phyloP scores from a whole-genome alignment of 2,888 invertebrate genomes.

The Allygus modestus region DNA sequence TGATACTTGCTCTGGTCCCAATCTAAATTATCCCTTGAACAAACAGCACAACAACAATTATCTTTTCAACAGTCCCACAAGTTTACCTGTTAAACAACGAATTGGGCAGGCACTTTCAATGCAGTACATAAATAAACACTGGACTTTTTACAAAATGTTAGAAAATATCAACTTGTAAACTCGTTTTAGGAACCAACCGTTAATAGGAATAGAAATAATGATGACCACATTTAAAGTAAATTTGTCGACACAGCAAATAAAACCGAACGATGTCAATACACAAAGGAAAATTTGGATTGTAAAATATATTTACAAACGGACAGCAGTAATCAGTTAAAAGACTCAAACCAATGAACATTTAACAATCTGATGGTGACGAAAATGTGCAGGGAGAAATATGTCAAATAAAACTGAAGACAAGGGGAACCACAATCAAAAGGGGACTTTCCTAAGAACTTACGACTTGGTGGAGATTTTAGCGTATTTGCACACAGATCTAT shows the following conservation, averaged over 20 bases:
- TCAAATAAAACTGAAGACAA: neutral
- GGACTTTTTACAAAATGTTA: neutral
- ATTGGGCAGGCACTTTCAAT: neutral
- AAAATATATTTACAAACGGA: neutral
- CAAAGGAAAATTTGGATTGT: neutral
- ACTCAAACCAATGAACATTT: neutral
- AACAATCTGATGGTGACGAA: neutral
- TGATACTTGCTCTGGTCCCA: no score
- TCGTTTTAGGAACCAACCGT: no score
- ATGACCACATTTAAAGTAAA: no score
- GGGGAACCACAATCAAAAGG: neutral
- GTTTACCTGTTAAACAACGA: neutral
- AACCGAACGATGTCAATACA: neutral
- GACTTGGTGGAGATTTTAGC: conserved; percentile 7
- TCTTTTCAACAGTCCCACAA: no score
- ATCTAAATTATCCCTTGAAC: no score
- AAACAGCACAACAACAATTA: no score
- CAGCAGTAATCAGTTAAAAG: neutral
- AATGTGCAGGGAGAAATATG: neutral
- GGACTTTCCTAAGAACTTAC: neutral
- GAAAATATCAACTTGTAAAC: no score
- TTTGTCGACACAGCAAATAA: neutral
- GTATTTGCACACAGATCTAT: conserved; percentile 6
- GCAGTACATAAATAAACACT: neutral
- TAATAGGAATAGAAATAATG: no score